Evolutionary conservation across 2,888 invertebrate genomes (phyloP), one percentile per base, ranked within the genome.

Genomic region (Altica lythri): DNA sequence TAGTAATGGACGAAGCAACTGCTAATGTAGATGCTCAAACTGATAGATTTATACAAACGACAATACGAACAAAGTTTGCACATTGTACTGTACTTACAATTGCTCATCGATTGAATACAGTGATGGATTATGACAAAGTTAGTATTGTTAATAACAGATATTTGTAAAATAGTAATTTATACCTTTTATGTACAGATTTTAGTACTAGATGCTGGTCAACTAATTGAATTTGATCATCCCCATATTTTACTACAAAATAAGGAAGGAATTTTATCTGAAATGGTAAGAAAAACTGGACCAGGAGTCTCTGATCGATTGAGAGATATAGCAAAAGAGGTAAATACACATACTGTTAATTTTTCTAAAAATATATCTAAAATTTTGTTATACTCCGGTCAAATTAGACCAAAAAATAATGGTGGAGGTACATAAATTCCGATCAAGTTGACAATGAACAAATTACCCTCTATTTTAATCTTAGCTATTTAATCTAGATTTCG

Each of bases 121-220:
- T 93, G 52, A 88, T 92, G 85, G 90, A 92, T 75, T 89, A 88
- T 0, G 89, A 92, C 77, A 83, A 84, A 75, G 86, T 92, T 51
- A 73, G 58, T n/a, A 6, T n/a, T n/a, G n/a, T n/a, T n/a, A n/a
- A n/a, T n/a, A n/a, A n/a, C n/a, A n/a, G n/a, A n/a, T n/a, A n/a
- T n/a, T n/a, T n/a, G n/a, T n/a, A n/a, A n/a, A n/a, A n/a, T n/a
- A n/a, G n/a, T n/a, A n/a, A n/a, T n/a, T n/a, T n/a, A n/a, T n/a
- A n/a, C n/a, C n/a, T n/a, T n/a, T n/a, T n/a, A n/a, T n/a, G n/a
- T n/a, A n/a, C n/a, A 82, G 79, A 86, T 91, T 51, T 71, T 92
- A 64, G 90, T 92, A 9, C 83, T 93, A 81, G 89, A 90, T 69
- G 85, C 86, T 17, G 92, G 93, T 0, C 83, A 57, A 32, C 80